These are phyloP conservation scores for Belgica antarctica DNA, from an alignment of 2,888 invertebrate genomes.

Conservation along the genomic window DNA sequence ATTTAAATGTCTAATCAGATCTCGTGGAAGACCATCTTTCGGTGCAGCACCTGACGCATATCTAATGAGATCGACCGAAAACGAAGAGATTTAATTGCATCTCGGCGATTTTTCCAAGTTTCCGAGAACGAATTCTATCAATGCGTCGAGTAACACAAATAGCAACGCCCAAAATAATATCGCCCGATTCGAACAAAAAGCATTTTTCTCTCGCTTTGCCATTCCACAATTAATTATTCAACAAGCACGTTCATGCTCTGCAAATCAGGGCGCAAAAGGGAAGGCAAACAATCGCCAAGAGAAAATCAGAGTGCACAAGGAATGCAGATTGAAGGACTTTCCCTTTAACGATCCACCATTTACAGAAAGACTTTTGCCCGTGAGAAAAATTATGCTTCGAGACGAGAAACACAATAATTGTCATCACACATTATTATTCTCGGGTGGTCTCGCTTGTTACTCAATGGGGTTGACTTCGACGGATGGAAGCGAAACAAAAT, in stretches of 20 bases:
- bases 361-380: conserved; percentile 27
- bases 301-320: conserved; percentile 7
- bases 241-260: conserved; percentile 2
- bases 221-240: conserved; percentile 35
- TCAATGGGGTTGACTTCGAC: not conserved
- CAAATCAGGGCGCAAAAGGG: not conserved
- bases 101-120: not conserved
- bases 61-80: not conserved
- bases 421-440: conserved; percentile 39
- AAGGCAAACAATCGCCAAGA: not conserved
- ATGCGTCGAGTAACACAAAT: conserved; percentile 41
- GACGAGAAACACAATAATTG: conserved; percentile 22
- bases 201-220: too few species aligned
- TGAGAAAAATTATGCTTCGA: conserved; percentile 34
- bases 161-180: conserved; percentile 42
- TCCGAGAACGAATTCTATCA: conserved; percentile 32
- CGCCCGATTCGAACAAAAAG: not conserved
- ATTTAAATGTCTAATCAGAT: conserved; percentile 29
- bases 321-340: conserved; percentile 41
- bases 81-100: not conserved
- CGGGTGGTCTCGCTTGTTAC: conserved; percentile 35
- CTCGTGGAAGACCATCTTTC: not conserved
- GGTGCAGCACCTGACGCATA: not conserved
- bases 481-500: not conserved
- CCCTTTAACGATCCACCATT: conserved; percentile 32